Evolutionary conservation across 2,797 vertebrate genomes (phyloP), one percentile per base, ranked within the genome.

Genomic region (Cirrhinus molitorella): DNA sequence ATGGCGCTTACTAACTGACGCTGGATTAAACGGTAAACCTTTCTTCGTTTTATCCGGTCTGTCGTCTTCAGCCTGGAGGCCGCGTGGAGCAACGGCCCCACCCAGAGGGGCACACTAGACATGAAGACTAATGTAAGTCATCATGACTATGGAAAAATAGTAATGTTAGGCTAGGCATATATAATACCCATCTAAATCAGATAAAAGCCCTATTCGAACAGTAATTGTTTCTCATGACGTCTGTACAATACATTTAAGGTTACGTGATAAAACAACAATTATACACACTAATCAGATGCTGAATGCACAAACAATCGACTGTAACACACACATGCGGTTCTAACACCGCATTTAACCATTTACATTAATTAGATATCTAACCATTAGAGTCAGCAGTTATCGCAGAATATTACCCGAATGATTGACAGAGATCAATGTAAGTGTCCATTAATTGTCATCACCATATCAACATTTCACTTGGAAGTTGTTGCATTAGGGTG

Each of bases 31-130:
- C 91, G 93, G 87, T 95, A 95, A 28, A 87, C 83, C 77, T 92
- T 95, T 80, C 85, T 95, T 0, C 95, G 88, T 19, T 93, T 89
- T 2, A 90, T 87, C 0, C 7, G 82, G 86, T 95, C 94, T 28
- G 70, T 89, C 72, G 72, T 90, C 77, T 74, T 90, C 65, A 91
- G 85, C 12, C 81, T 80, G 61, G 87, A 90, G 59, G 94, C 94
- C 4, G 86, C 61, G 0, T 83, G 87, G 3, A 95, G 90, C 77
- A 95, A 79, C 40, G 93, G 88, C 23, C 92, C 92, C 17, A 95
- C 89, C 94, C 94, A 95, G 31, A 86, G 87, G 49, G 94, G 95
- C 77, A 95, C 88, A 66, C 95, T 95, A 82, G 6, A 47, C 17
- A 83, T 11, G 49, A 21, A 83, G 40, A 68, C 40, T 45, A 11